Evolutionary conservation across 2,113 vertebrate genomes (phyloP).

Genomic region (Raphicerus campestris): DNA sequence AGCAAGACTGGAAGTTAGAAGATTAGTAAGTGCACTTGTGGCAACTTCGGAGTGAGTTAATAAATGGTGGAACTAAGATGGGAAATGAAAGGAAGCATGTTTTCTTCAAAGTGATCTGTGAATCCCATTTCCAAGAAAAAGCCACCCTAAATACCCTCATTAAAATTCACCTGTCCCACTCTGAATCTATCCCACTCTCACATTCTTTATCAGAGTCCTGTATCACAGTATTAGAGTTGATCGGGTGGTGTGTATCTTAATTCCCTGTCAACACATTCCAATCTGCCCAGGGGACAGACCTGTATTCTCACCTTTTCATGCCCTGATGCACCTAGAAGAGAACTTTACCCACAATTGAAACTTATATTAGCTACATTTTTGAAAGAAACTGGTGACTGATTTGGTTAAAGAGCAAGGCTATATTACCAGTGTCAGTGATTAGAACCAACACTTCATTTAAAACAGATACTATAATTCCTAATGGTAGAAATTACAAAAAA

Average conservation of each 20-base stretch:
- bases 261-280: not conserved
- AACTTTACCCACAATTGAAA: not conserved
- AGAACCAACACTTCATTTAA: not conserved
- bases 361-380: not conserved
- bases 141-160: not conserved
- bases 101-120: not conserved
- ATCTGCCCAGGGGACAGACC: not conserved
- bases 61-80: not conserved
- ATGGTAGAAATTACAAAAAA: not conserved
- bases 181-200: too few species aligned
- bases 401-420: not conserved
- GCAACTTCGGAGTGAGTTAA: not conserved
- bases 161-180: not conserved
- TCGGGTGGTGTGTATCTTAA: fast-evolving
- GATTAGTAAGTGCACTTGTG: not conserved
- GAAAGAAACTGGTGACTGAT: not conserved
- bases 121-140: not conserved
- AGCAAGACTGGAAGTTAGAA: not conserved
- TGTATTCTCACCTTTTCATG: not conserved
- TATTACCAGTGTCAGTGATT: not conserved
- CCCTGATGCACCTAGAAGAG: not conserved
- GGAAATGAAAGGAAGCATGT: not conserved
- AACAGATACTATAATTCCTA: not conserved
- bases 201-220: not conserved
- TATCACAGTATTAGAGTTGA: not conserved